Evolutionary conservation across 2,113 vertebrate genomes (phyloP).

Genomic region (Nesogale talazaci): DNA sequence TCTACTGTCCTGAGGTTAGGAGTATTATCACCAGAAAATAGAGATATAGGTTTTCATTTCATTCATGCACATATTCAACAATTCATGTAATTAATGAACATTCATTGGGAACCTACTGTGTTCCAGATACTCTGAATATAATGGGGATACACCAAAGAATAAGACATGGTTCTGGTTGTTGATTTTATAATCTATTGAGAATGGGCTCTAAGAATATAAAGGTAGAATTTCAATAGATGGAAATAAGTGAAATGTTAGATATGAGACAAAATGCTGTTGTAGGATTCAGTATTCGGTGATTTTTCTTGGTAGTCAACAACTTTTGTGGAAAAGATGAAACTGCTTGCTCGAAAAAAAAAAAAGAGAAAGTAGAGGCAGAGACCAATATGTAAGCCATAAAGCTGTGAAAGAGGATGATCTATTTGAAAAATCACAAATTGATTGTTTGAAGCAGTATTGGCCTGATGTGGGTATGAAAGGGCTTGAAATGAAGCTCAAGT

Average conservation of each 20-base stretch:
- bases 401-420: neutral
- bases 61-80: constrained; percentile 38
- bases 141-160: neutral
- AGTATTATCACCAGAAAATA: constrained; percentile 82
- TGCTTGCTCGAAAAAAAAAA: neutral
- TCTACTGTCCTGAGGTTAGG: constrained; percentile 75
- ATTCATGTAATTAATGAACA: constrained; percentile 62
- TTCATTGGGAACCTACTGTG: constrained; percentile 60
- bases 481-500: constrained; percentile 16
- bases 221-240: neutral
- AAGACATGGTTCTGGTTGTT: neutral
- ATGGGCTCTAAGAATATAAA: neutral
- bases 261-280: neutral
- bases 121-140: neutral
- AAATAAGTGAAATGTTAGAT: constrained; percentile 26
- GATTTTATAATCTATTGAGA: constrained; percentile 18
- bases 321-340: constrained; percentile 6
- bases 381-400: neutral
- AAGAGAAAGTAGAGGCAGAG: neutral
- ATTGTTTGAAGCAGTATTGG: neutral
- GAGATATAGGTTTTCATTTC: constrained; percentile 43
- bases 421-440: neutral
- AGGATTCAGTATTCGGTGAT: neutral
- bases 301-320: constrained; percentile 10
- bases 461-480: neutral